Percentiles rank a stretch among this genome's conserved stretches.
Evolutionary conservation across 2,888 invertebrate species (phyloP).

Genomic region (Apantesis nais): DNA sequence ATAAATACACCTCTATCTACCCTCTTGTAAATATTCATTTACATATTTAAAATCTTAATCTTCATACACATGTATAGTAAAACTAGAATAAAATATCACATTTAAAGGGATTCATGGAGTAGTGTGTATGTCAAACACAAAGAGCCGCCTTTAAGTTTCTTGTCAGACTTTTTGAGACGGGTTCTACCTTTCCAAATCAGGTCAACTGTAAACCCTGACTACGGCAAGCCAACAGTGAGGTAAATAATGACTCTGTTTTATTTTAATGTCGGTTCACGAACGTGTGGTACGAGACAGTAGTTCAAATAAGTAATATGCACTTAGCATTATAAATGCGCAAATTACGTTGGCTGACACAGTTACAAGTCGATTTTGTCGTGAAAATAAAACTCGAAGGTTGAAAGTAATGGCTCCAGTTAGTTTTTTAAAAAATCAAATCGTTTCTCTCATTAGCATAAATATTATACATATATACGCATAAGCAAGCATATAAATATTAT

Average conservation of each 20-base stretch:
- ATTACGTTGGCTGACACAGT: no score
- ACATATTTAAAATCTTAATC: no score
- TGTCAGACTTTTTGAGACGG: slow-evolving; percentile 1
- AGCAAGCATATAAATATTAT: no score
- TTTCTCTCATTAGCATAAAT: no score
- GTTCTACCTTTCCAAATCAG: slow-evolving; percentile 1
- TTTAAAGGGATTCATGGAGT: not conserved
- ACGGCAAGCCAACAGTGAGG: not conserved
- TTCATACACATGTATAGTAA: not conserved
- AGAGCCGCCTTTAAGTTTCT: not conserved
- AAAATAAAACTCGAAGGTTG: no score
- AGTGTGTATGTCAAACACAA: not conserved
- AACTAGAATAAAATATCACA: not conserved
- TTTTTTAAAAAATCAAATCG: no score
- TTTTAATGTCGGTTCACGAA: not conserved
- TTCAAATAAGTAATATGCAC: not conserved
- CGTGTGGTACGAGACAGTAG: not conserved
- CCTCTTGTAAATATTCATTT: no score
- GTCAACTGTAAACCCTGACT: not conserved
- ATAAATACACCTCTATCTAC: no score
- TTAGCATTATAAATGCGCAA: not conserved
- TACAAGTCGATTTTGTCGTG: no score
- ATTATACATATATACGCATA: no score
- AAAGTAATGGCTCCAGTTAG: no score
- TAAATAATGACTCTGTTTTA: not conserved